A percentile compares a stretch with the other conserved stretches of the same genome.
phyloP scores from a whole-genome alignment of 2,888 invertebrate species.

The Drosophila monieri region DNA sequence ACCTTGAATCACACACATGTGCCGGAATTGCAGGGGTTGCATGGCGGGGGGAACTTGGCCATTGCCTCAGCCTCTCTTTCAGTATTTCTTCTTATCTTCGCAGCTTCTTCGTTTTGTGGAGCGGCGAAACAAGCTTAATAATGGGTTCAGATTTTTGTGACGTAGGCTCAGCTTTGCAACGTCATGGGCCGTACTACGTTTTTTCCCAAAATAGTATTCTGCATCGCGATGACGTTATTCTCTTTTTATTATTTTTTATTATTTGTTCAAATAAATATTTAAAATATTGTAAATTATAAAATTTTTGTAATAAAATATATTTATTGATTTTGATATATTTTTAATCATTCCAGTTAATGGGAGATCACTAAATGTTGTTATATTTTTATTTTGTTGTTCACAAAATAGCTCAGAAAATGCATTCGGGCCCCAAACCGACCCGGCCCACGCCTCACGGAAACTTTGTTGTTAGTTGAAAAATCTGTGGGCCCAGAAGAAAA shows the following conservation, averaged over 20 bases:
- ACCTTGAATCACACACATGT: conserved; percentile 66
- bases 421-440: conserved; percentile 35
- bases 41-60: conserved; percentile 9
- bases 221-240: background rate
- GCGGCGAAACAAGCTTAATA: conserved; percentile 17
- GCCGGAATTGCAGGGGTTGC: conserved; percentile 59
- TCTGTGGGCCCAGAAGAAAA: conserved; percentile 51
- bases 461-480: conserved; percentile 60
- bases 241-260: conserved; percentile 7
- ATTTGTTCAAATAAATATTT: background rate
- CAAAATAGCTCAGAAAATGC: conserved; percentile 40
- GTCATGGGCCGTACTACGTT: conserved; percentile 8
- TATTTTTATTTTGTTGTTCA: background rate
- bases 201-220: background rate
- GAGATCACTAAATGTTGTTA: background rate
- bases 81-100: background rate
- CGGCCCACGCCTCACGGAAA: conserved; percentile 58
- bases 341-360: background rate
- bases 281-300: no score
- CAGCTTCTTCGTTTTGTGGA: background rate
- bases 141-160: conserved; percentile 23
- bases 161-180: conserved; percentile 14
- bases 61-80: conserved; percentile 6
- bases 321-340: no score
- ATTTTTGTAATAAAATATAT: background rate